Base-by-base conservation (phyloP, 2,888 invertebrate genomes). In the Pandemis cinnamomeana region DNA sequence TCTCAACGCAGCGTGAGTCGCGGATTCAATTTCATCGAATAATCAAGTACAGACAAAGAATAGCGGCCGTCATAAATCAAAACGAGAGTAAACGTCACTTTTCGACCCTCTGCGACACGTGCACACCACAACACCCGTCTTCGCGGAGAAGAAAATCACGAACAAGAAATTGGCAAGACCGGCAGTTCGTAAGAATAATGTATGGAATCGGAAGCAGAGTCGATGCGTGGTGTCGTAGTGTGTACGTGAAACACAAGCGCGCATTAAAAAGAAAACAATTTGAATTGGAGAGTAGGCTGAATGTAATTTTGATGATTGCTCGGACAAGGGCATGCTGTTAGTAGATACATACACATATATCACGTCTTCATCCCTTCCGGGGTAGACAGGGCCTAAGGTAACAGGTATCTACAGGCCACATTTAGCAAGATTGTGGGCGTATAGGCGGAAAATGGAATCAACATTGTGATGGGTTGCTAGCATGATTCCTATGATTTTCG, bases 71-170 rank as follows among this genome's bases (percentile, higher is more conserved):
- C 87, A 88, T 89, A 89, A 90, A 89, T 90, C 90, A 89, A 85
- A 88, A 87, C 82, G 79, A 71, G 79, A 87, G 86, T 90, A 88
- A 90, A 90, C 84, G 88, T 89, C 89, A 85, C 79, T 86, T 86
- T 84, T 83, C 86, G 86, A 85, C 83, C 85, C 81, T 88, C 89
- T 71, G 79, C 78, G 67, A 74, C 75, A 76, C 77, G 71, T 80
- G 73, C 80, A 81, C 82, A 84, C 77, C 79, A 68, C 74, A 68
- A 62, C 36, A 58, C 70, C 53, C 58, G 36, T 67, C 27, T 48
- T 46, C 76, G 78, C 77, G 80, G 80, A 41, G 27, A 71, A 79
- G 70, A 67, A 71, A 77, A 69, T 36, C 8, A 41, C 13, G n/a
- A 58, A 51, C 48, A 63, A 64, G 4, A 13, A 11, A 13, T 15